Conservation (phyloP, 37 sponge, comb jelly and placozoan genomes). For the Chondrosia reniformis region DNA sequence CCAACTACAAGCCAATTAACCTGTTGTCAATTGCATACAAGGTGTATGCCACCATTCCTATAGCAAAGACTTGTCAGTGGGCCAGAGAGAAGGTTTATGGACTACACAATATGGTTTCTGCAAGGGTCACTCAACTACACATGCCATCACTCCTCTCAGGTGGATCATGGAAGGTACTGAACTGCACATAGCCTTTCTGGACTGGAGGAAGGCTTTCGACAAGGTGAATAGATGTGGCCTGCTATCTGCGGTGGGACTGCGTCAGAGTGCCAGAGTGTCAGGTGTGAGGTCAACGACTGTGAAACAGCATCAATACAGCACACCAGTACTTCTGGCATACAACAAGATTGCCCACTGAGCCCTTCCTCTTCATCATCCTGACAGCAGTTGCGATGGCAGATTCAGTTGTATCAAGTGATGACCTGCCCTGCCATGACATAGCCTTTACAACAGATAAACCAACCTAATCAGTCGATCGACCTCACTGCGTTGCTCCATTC, state of each 20-base stretch:
- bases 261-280: neutral
- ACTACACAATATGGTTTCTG: neutral
- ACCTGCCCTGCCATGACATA: neutral
- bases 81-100: neutral
- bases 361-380: constrained; percentile 3
- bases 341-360: constrained; percentile 2
- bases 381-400: neutral
- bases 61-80: neutral
- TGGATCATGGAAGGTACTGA: neutral
- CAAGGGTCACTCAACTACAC: neutral
- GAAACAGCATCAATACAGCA: neutral
- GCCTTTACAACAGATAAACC: neutral
- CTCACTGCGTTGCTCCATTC: neutral
- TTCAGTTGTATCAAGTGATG: neutral
- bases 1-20: no score
- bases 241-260: neutral
- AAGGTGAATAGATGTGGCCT: neutral
- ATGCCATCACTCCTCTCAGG: neutral
- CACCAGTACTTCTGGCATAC: constrained; percentile 5
- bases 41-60: constrained; percentile 1
- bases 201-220: neutral
- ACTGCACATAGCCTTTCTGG: neutral
- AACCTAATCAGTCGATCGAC: neutral
- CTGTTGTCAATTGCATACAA: neutral
- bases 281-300: neutral